Conservation (phyloP, 1,140 invertebrate species). For the Elysia chlorotica region DNA sequence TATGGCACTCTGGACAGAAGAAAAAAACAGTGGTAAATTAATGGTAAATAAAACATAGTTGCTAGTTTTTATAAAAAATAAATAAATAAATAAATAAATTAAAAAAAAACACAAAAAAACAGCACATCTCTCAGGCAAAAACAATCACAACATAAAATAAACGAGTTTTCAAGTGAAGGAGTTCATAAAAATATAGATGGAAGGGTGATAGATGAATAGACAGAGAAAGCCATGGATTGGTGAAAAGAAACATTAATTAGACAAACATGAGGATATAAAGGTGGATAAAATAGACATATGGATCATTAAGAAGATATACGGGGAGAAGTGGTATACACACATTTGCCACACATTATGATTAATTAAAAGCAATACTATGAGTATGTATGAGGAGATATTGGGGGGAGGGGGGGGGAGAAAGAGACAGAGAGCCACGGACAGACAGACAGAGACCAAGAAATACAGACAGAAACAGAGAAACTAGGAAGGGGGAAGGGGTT, state of each 20-base stretch:
- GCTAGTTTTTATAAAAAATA: neutral
- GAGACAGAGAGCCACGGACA: neutral
- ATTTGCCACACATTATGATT: too few species aligned
- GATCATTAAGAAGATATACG: too few species aligned
- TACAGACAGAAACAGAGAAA: neutral
- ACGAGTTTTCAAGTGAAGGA: neutral
- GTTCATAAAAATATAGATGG: too few species aligned
- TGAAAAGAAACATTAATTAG: neutral
- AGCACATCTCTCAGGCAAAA: neutral
- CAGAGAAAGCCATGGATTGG: too few species aligned
- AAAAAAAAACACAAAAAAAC: too few species aligned
- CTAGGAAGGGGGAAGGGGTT: too few species aligned
- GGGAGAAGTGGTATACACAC: too few species aligned
- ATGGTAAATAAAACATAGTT: neutral
- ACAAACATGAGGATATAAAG: neutral
- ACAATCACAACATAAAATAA: neutral
- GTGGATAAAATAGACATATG: too few species aligned
- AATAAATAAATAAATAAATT: neutral
- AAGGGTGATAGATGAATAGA: too few species aligned
- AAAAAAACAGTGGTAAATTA: neutral
- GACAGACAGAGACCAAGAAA: neutral
- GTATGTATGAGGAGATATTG: too few species aligned
- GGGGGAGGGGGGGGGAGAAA: too few species aligned
- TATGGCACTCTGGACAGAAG: conserved; percentile 81
- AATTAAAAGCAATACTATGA: too few species aligned